These are phyloP conservation scores for Lipophrys pholis DNA, from an alignment of 2,113 vertebrate species.

Conservation along the genomic window DNA sequence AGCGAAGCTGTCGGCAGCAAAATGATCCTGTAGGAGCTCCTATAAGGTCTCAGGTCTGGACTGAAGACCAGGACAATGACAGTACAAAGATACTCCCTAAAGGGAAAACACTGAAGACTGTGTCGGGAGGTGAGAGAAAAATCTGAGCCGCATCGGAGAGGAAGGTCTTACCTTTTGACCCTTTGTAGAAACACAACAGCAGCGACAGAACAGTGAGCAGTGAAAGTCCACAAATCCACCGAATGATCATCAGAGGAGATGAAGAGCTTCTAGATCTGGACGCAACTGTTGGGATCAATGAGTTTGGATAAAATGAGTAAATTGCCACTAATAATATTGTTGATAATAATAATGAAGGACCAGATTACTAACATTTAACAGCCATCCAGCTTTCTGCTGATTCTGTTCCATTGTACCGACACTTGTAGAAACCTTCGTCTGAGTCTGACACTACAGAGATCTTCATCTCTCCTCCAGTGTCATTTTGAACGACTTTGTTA, in stretches of 20 bases:
- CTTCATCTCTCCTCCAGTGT: conserved; percentile 14
- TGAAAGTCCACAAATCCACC: neutral
- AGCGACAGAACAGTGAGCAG: conserved; percentile 7
- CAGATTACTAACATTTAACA: conserved; percentile 30
- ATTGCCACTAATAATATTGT: too few species aligned
- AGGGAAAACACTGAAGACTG: too few species aligned
- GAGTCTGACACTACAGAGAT: conserved; percentile 50
- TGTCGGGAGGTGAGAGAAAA: too few species aligned
- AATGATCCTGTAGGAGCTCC: too few species aligned
- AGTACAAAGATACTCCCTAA: too few species aligned
- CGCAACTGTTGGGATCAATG: too few species aligned
- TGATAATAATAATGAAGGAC: too few species aligned
- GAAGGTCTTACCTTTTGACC: conserved; percentile 39
- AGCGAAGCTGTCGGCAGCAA: too few species aligned
- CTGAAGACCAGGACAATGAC: too few species aligned
- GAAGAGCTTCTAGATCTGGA: neutral
- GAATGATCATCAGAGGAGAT: neutral
- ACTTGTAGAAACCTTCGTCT: conserved; percentile 61
- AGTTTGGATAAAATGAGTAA: too few species aligned
- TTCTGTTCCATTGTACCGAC: neutral
- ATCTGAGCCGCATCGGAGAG: too few species aligned
- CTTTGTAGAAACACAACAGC: neutral
- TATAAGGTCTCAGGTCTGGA: too few species aligned
- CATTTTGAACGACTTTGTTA: conserved; percentile 31
- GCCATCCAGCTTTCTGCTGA: conserved; percentile 54